phyloP scores from a whole-genome alignment of 2,888 invertebrate genomes.

The Rhagium mordax region DNA sequence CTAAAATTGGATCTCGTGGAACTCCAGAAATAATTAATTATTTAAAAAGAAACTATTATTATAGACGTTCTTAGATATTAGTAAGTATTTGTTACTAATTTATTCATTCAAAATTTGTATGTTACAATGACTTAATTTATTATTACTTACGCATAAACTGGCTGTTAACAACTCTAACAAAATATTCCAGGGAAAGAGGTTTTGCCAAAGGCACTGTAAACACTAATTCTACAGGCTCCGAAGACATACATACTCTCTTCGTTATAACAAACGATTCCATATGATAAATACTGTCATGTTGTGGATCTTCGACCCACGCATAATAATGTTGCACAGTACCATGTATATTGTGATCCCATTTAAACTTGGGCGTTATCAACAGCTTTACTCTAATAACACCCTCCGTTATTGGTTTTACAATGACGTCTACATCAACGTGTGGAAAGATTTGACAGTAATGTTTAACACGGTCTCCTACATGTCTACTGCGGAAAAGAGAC shows the following conservation, averaged over 20 bases:
- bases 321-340: conserved; percentile 90
- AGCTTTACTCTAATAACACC: conserved; percentile 90
- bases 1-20: too few relatives aligned
- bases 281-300: conserved; percentile 95
- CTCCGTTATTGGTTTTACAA: conserved; percentile 95
- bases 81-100: too few relatives aligned
- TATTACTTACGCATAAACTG: conserved; percentile 77
- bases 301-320: conserved; percentile 98
- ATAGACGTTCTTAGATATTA: too few relatives aligned
- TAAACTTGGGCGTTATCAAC: conserved; percentile 81
- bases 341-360: conserved; percentile 93
- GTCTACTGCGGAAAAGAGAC: conserved; percentile 82
- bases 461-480: conserved; percentile 83
- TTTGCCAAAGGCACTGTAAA: conserved; percentile 97
- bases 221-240: conserved; percentile 86
- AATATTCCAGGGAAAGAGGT: conserved; percentile 93
- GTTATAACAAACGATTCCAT: conserved; percentile 89
- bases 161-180: conserved; percentile 90
- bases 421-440: conserved; percentile 83
- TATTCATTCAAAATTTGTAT: too few relatives aligned
- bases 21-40: too few relatives aligned
- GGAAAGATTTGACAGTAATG: conserved; percentile 92
- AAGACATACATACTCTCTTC: conserved; percentile 73
- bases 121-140: background rate
- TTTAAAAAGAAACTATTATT: too few relatives aligned